Evolutionary conservation across 2,113 vertebrate genomes (phyloP).

Genomic region (Pyxicephalus adspersus): DNA sequence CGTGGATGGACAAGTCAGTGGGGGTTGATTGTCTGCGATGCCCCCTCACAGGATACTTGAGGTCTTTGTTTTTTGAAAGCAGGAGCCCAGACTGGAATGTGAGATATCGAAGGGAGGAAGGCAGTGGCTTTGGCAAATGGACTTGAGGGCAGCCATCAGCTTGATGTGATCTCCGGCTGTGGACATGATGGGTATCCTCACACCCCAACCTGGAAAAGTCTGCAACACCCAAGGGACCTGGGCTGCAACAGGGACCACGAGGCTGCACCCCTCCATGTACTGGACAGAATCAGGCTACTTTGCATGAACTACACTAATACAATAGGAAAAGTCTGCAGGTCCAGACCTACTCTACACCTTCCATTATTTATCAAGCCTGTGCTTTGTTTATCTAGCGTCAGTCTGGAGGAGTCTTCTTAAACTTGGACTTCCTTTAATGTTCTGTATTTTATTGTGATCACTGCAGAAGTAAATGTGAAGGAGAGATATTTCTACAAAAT

Average conservation of each 20-base stretch:
- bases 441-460: background rate
- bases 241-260: background rate
- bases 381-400: background rate
- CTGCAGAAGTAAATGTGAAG: background rate
- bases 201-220: background rate
- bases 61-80: slow-evolving; percentile 43
- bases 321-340: background rate
- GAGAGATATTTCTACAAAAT: background rate
- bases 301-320: no score
- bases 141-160: slow-evolving; percentile 54
- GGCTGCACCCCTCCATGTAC: background rate
- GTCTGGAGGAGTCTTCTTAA: no score
- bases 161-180: slow-evolving; percentile 38
- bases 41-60: slow-evolving; percentile 15
- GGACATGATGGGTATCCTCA: slow-evolving; percentile 20
- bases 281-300: background rate
- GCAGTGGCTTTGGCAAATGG: slow-evolving; percentile 58
- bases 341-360: background rate
- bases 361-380: background rate
- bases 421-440: background rate
- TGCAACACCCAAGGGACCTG: background rate
- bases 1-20: slow-evolving; percentile 10
- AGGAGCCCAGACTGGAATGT: slow-evolving; percentile 51
- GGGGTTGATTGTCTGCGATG: slow-evolving; percentile 8
- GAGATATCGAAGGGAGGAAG: slow-evolving; percentile 57